A percentile compares a stretch with the other conserved stretches of the same genome.
phyloP scores from a whole-genome alignment of 2,113 vertebrate species.

The Euleptes europaea region DNA sequence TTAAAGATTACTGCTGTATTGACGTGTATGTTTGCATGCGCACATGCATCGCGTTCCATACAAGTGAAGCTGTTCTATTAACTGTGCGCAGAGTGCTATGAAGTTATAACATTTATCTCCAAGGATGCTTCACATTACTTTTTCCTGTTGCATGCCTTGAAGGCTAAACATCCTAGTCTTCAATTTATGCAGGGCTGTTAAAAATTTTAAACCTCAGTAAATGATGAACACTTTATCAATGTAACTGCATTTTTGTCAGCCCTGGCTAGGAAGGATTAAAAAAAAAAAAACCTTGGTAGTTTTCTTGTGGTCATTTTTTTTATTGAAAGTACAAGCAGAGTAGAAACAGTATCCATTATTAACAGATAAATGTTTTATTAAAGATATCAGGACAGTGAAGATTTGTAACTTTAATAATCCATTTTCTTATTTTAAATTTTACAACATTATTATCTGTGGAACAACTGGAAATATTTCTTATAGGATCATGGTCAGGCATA shows the following conservation, averaged over 20 bases:
- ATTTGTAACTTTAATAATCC: constrained; percentile 82
- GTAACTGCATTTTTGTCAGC: constrained; percentile 60
- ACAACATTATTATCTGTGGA: constrained; percentile 69
- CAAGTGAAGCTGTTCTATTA: constrained; percentile 11
- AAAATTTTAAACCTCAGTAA: constrained; percentile 69
- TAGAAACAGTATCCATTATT: constrained; percentile 73
- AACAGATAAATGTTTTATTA: constrained; percentile 77
- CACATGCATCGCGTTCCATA: neutral
- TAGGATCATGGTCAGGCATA: constrained; percentile 31
- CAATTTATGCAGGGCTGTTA: constrained; percentile 58
- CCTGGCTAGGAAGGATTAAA: constrained; percentile 43
- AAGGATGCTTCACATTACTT: neutral
- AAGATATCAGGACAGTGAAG: constrained; percentile 69
- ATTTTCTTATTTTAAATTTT: constrained; percentile 69
- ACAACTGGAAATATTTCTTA: constrained; percentile 45
- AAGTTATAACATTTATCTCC: constrained; percentile 44
- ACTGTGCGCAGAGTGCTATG: neutral
- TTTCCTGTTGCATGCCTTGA: constrained; percentile 41
- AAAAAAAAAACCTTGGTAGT: constrained; percentile 58
- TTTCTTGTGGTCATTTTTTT: constrained; percentile 53
- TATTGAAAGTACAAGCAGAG: constrained; percentile 44
- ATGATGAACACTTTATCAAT: constrained; percentile 66
- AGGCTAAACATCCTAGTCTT: constrained; percentile 53
- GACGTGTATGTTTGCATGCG: neutral
- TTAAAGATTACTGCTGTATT: constrained; percentile 31